Evolutionary conservation across 2,797 vertebrate species (phyloP).

Genomic region (Falco biarmicus): DNA sequence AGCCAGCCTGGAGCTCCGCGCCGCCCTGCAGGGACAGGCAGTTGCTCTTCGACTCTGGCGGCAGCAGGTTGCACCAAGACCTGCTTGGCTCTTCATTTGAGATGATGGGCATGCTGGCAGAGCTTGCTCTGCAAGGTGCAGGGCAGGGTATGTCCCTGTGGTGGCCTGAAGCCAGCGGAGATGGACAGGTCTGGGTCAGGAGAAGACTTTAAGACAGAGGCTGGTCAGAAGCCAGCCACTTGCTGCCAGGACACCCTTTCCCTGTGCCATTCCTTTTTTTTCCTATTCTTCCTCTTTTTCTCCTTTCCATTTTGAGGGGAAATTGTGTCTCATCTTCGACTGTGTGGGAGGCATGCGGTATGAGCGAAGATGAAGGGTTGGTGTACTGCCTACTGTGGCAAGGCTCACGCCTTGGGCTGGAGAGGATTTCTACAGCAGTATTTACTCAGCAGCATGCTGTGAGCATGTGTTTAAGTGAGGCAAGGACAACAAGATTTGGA

Average conservation of each 20-base stretch:
- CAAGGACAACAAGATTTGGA: background rate
- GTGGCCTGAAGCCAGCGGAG: background rate
- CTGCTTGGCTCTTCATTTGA: background rate
- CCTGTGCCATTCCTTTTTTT: background rate
- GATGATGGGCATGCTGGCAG: background rate
- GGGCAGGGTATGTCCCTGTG: rapidly evolving
- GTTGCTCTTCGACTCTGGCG: rapidly evolving
- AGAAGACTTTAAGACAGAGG: background rate
- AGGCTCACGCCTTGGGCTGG: rapidly evolving
- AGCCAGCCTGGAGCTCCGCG: background rate
- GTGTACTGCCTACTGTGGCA: rapidly evolving
- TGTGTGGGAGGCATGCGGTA: rapidly evolving
- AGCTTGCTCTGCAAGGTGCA: too few relatives aligned
- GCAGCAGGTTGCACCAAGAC: background rate
- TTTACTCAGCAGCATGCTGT: background rate
- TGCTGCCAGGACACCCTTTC: background rate
- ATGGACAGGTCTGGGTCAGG: background rate
- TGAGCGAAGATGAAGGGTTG: background rate
- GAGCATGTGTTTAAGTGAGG: background rate
- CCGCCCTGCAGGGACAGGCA: rapidly evolving
- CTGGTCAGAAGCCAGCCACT: background rate
- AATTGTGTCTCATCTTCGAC: rapidly evolving
- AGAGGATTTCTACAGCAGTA: background rate
- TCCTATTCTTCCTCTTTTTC: background rate
- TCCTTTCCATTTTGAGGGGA: rapidly evolving